Evolutionary conservation across 2,113 vertebrate species (phyloP).

Genomic region (Delphinapterus leucas): DNA sequence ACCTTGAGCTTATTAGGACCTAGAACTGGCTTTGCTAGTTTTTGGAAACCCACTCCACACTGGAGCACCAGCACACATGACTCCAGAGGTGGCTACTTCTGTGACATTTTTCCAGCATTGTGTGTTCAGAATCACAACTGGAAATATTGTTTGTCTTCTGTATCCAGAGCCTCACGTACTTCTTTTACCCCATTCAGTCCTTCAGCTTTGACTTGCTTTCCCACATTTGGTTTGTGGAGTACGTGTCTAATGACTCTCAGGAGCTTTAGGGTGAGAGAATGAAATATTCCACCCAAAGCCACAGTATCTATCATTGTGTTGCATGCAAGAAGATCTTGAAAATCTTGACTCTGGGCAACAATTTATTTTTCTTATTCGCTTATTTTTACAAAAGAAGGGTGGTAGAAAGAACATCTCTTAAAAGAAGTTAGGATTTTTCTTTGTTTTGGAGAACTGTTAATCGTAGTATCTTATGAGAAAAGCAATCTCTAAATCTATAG

Average conservation of each 20-base stretch:
- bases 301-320: background rate
- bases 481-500: slow-evolving; percentile 17
- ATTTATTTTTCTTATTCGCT: slow-evolving; percentile 30
- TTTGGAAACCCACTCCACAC: background rate
- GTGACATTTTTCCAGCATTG: background rate
- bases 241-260: background rate
- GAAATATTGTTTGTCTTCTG: background rate
- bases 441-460: slow-evolving; percentile 40
- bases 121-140: background rate
- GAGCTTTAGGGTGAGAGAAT: background rate
- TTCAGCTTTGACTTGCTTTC: background rate
- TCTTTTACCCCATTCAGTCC: background rate
- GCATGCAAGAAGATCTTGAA: background rate
- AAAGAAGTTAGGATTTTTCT: slow-evolving; percentile 27
- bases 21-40: background rate
- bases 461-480: slow-evolving; percentile 35
- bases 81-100: background rate
- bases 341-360: background rate
- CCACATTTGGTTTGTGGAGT: background rate
- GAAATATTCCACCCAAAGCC: background rate
- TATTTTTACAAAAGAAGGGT: slow-evolving; percentile 19
- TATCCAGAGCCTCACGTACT: background rate
- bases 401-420: background rate
- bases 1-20: background rate
- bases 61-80: background rate